Conservation (phyloP, 1,140 invertebrate species). For the Leucophenga varia region DNA sequence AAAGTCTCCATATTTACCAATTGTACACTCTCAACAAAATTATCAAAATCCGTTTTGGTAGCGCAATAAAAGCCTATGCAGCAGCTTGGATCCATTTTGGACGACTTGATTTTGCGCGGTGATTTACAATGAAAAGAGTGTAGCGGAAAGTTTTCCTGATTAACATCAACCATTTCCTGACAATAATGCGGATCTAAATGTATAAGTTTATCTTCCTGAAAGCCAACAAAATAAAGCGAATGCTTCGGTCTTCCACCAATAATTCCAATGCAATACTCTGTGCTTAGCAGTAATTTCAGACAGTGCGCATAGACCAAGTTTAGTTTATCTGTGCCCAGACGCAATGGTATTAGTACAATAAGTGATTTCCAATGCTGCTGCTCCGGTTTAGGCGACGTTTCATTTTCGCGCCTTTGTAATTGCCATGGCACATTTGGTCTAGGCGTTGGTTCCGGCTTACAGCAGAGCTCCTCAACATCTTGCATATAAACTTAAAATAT, state of each 20-base stretch:
- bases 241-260: constrained; percentile 87
- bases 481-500: constrained; percentile 62
- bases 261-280: constrained; percentile 80
- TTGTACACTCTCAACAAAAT: constrained; percentile 68
- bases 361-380: constrained; percentile 68
- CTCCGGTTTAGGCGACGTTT: constrained; percentile 13
- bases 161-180: constrained; percentile 81
- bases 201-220: constrained; percentile 85
- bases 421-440: constrained; percentile 36
- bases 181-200: constrained; percentile 89
- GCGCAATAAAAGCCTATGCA: constrained; percentile 83
- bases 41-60: constrained; percentile 72
- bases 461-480: constrained; percentile 65
- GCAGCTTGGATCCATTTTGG: constrained; percentile 86
- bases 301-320: constrained; percentile 81
- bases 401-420: constrained; percentile 3
- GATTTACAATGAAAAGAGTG: constrained; percentile 79
- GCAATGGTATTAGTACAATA: constrained; percentile 78
- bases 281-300: constrained; percentile 72
- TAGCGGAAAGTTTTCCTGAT: constrained; percentile 67
- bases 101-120: constrained; percentile 77
- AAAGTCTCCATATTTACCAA: constrained; percentile 57
- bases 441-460: constrained; percentile 55
- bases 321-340: constrained; percentile 77
- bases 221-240: constrained; percentile 86